These are phyloP conservation scores for Lepidocyrtinus sp. DNA, from an alignment of 2,888 invertebrate genomes.

Conservation along the genomic window DNA sequence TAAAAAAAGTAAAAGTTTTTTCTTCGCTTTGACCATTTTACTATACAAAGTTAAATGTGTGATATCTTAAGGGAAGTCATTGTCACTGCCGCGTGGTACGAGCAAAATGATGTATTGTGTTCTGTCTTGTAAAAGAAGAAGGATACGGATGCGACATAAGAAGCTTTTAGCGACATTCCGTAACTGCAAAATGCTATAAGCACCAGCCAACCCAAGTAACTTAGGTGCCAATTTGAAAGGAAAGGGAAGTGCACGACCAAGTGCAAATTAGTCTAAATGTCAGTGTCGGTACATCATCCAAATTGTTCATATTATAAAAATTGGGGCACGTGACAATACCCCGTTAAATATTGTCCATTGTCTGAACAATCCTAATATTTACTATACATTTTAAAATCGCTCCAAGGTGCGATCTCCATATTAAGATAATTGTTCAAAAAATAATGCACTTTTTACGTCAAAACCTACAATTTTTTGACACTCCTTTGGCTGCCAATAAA, in stretches of 20 bases:
- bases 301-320: no score
- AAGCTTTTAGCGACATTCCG: no score
- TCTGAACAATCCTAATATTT: no score
- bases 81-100: background rate
- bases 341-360: background rate
- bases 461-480: constrained; percentile 18
- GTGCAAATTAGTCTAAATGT: background rate
- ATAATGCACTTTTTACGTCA: background rate
- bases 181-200: background rate
- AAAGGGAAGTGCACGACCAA: background rate
- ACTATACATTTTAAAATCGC: no score
- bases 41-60: no score
- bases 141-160: background rate
- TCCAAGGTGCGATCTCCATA: background rate
- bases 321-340: background rate
- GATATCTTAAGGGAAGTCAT: background rate
- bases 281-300: background rate
- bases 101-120: background rate
- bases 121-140: background rate
- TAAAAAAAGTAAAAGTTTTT: background rate
- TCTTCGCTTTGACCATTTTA: background rate
- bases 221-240: background rate
- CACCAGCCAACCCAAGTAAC: background rate
- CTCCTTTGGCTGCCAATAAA: constrained; percentile 37
- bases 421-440: background rate